phyloP scores from a whole-genome alignment of 64 coral and sea anemone genomes.

The Actinia equina region DNA sequence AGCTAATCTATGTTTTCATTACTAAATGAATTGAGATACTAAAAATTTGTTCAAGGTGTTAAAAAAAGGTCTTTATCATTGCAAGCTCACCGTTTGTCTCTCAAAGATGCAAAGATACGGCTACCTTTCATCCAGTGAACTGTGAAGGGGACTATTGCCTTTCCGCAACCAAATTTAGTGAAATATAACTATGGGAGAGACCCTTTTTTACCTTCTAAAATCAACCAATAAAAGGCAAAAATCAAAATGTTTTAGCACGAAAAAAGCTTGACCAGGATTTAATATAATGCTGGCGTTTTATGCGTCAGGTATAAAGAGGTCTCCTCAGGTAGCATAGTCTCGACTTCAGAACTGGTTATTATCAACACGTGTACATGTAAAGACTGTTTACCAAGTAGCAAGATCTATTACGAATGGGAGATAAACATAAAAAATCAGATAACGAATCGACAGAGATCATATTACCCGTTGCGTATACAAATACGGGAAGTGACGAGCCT shows the following conservation, averaged over 20 bases:
- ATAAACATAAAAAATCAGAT: not conserved
- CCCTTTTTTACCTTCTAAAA: too few species aligned
- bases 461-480: not conserved
- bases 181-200: too few species aligned
- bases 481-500: not conserved
- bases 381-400: constrained; percentile 9
- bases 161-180: too few species aligned
- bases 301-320: constrained; percentile 4
- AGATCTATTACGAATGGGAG: constrained; percentile 10
- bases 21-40: too few species aligned
- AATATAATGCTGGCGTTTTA: not conserved
- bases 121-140: too few species aligned
- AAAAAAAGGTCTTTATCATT: too few species aligned
- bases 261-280: not conserved
- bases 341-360: constrained; percentile 4
- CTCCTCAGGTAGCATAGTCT: not conserved
- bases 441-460: not conserved
- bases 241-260: not conserved
- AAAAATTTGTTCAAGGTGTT: too few species aligned
- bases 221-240: not conserved
- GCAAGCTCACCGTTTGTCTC: too few species aligned
- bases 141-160: too few species aligned
- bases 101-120: too few species aligned
- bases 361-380: not conserved
- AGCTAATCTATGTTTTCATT: too few species aligned